phyloP scores from a whole-genome alignment of 2,797 vertebrate genomes.

The Aplochiton taeniatus region DNA sequence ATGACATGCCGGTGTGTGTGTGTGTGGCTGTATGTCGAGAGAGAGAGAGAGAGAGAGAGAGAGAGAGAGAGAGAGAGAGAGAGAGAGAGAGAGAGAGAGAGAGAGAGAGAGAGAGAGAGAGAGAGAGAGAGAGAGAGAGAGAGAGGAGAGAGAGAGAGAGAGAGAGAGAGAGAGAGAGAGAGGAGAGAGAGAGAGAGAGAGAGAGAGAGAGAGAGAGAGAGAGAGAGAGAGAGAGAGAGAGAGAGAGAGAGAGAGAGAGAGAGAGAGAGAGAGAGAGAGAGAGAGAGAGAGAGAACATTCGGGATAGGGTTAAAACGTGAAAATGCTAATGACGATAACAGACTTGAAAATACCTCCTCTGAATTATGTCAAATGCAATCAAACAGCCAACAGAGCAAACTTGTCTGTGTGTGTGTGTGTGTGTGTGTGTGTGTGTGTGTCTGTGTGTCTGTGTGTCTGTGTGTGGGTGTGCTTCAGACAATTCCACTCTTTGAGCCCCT shows the following conservation, averaged over 20 bases:
- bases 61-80: background rate
- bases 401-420: slow-evolving; percentile 18
- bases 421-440: slow-evolving; percentile 1
- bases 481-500: background rate
- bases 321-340: background rate
- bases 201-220: too few species aligned
- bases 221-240: too few species aligned
- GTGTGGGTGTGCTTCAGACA: slow-evolving; percentile 8
- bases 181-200: too few species aligned
- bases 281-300: too few species aligned
- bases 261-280: too few species aligned
- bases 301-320: too few species aligned
- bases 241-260: too few species aligned
- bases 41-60: background rate
- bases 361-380: too few species aligned
- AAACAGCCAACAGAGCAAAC: background rate
- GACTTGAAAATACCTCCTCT: background rate
- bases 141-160: background rate
- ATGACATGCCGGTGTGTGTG: slow-evolving; percentile 11
- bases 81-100: background rate
- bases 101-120: background rate
- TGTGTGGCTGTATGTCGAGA: slow-evolving; percentile 10
- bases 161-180: background rate
- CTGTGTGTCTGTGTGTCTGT: slow-evolving; percentile 18
- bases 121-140: background rate